Base-by-base conservation (phyloP, 2,113 vertebrate genomes). In the Ammodytes dubius region DNA sequence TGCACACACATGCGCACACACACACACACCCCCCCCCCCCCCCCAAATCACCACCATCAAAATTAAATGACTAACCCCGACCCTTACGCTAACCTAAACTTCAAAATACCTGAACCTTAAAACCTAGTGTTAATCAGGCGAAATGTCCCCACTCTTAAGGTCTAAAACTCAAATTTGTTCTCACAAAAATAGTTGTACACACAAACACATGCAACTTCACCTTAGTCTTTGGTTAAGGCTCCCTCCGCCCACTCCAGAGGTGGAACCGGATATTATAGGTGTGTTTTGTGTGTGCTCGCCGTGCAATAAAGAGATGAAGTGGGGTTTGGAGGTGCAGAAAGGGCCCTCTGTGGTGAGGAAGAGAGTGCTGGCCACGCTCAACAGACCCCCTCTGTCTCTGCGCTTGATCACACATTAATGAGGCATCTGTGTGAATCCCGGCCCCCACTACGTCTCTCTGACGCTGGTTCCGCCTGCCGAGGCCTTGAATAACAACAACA, bases 361-460 rank as follows among this genome's bases (percentile, higher is more conserved):
- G 82, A 83, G 84, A 83, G 93, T 1, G 69, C 85, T 87, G 90
- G 89, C 90, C 69, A 46, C 1, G 43, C 81, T 93, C 88, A 92
- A 95, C 94, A 96, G 93, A 88, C 89, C 84, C 86, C 86, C 87
- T 94, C 92, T 95, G 93, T 95, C 89, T 85, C 85, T 77, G 53
- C 43, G 80, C 88, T 87, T 93, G 90, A 94, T 95, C 91, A 83
- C 85, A 67, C 84, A 85, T 94, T 94, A 94, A 95, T 94, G 90
- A 93, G 87, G 87, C 74, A 86, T 92, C 88, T 94, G 91, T 92
- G 89, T 85, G 88, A 88, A 91, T 94, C 81, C 68, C 19, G 3
- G 81, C 64, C 67, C 87, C 86, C 67, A 61, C 77, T 54, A 1
- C 52, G 74, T 72, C 89, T 54, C 84, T 85, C 83, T 92, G 87